These are phyloP conservation scores for Rhynchophorus ferrugineus DNA, from an alignment of 1,140 invertebrate species.

Conservation along the genomic window DNA sequence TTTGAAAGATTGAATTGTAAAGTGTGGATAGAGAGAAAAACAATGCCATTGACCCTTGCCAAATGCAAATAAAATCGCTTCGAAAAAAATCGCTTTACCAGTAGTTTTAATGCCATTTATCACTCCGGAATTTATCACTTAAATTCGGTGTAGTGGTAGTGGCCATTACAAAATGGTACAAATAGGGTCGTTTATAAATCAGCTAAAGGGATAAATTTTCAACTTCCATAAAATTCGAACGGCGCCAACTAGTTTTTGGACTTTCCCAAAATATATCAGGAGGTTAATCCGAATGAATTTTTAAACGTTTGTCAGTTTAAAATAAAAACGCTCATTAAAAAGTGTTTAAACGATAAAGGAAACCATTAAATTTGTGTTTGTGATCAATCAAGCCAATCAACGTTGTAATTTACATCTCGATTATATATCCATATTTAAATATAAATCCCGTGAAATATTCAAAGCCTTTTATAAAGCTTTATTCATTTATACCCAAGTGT, in stretches of 20 bases:
- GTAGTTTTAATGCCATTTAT: constrained; percentile 3
- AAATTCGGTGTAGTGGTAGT: constrained; percentile 3
- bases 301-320: too few relatives aligned
- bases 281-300: too few relatives aligned
- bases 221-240: neutral
- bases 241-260: constrained; percentile 5
- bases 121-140: neutral
- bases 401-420: too few relatives aligned
- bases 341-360: too few relatives aligned
- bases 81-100: constrained; percentile 1
- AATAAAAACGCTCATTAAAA: too few relatives aligned
- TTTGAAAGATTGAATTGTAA: neutral
- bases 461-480: too few relatives aligned
- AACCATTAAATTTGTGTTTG: too few relatives aligned
- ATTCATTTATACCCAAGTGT: too few relatives aligned
- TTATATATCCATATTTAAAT: too few relatives aligned
- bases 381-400: too few relatives aligned
- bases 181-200: constrained; percentile 4
- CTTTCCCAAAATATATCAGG: neutral
- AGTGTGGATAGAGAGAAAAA: neutral
- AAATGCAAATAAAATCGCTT: constrained; percentile 1
- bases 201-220: constrained; percentile 1
- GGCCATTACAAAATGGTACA: constrained; percentile 4
- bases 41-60: constrained; percentile 1
- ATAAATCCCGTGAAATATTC: too few relatives aligned